phyloP scores from a whole-genome alignment of 2,113 vertebrate genomes.

The Gorsachius goisagi region DNA sequence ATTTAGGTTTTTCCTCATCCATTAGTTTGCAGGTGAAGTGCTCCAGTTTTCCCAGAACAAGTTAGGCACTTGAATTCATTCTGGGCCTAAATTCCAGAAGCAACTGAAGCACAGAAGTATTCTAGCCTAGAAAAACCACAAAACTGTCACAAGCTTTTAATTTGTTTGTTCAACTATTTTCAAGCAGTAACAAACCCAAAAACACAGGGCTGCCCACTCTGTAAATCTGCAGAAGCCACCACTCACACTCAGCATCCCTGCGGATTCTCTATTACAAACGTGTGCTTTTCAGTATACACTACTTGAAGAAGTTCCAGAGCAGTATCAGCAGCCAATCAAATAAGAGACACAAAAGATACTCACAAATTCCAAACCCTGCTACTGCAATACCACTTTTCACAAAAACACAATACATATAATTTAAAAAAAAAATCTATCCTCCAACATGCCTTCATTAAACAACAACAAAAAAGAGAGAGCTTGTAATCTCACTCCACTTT shows the following conservation, averaged over 20 bases:
- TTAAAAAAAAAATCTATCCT: not conserved
- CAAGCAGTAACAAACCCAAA: not conserved
- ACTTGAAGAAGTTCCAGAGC: not conserved
- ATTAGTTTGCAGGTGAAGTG: not conserved
- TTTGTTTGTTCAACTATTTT: not conserved
- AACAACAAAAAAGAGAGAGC: not conserved
- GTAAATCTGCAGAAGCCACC: not conserved
- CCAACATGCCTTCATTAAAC: not conserved
- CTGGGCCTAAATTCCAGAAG: not conserved
- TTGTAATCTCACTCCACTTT: not conserved
- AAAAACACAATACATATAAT: not conserved
- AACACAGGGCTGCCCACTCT: not conserved
- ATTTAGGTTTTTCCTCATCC: not conserved
- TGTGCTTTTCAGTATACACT: fast-evolving
- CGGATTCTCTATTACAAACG: not conserved
- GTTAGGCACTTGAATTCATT: not conserved
- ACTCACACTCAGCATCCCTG: not conserved
- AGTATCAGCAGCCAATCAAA: not conserved
- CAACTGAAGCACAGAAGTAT: not conserved
- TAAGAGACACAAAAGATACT: not conserved
- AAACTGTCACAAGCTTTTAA: not conserved
- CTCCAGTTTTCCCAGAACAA: not conserved
- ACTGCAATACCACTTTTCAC: not conserved
- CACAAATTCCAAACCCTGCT: not conserved
- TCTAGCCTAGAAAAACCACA: not conserved